Evolutionary conservation across 2,888 invertebrate genomes (phyloP).

Genomic region (Trachelus tabidus): DNA sequence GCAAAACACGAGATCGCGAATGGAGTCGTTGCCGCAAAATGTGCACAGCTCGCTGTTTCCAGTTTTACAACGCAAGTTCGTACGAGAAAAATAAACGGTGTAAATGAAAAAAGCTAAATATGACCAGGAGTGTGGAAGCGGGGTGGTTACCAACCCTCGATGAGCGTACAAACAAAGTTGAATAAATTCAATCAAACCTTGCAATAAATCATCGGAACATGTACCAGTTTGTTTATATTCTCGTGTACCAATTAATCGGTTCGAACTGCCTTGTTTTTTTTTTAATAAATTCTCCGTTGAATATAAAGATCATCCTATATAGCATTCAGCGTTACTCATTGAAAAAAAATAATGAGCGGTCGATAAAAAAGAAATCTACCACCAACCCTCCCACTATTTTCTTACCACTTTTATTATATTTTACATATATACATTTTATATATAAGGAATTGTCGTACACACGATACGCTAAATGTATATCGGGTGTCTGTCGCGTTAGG

Average conservation of each 20-base stretch:
- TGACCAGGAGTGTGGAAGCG: not conserved
- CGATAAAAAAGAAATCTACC: too few relatives aligned
- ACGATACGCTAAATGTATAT: too few relatives aligned
- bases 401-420: too few relatives aligned
- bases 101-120: constrained; percentile 10
- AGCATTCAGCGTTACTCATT: too few relatives aligned
- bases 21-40: constrained; percentile 28
- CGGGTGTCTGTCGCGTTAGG: not conserved
- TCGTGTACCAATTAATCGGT: constrained; percentile 58
- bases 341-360: too few relatives aligned
- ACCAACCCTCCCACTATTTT: too few relatives aligned
- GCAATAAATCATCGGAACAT: constrained; percentile 62
- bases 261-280: constrained; percentile 6
- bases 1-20: not conserved
- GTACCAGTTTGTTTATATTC: constrained; percentile 50
- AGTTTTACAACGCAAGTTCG: constrained; percentile 47
- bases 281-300: too few relatives aligned
- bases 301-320: too few relatives aligned
- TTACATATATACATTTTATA: too few relatives aligned
- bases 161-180: constrained; percentile 50
- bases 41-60: constrained; percentile 45
- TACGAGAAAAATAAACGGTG: constrained; percentile 24
- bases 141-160: not conserved
- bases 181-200: constrained; percentile 64
- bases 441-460: too few relatives aligned